Evolutionary conservation across 1,140 invertebrate genomes (phyloP).

Genomic region (Oedothorax gibbosus): DNA sequence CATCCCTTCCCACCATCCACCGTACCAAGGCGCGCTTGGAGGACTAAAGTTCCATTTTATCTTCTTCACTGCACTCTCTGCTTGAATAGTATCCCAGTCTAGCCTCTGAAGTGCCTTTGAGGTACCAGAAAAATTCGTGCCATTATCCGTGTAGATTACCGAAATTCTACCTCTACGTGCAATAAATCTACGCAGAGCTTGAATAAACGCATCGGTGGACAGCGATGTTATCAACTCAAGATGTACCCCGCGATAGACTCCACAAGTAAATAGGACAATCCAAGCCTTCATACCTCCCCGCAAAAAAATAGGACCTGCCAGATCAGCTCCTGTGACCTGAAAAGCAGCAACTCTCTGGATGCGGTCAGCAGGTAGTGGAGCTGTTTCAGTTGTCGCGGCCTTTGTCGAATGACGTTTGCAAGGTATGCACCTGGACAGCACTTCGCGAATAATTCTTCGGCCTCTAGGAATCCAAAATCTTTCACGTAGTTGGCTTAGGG

Average conservation of each 20-base stretch:
- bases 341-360: conserved; percentile 3
- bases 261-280: conserved; percentile 37
- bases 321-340: conserved; percentile 33
- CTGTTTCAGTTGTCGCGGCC: neutral
- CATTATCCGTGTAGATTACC: conserved; percentile 67
- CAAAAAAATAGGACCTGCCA: conserved; percentile 30
- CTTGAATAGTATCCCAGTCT: conserved; percentile 28
- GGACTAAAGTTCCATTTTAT: conserved; percentile 20
- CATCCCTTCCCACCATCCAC: conserved; percentile 15
- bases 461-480: conserved; percentile 39
- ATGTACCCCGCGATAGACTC: conserved; percentile 58
- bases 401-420: conserved; percentile 8
- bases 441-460: neutral
- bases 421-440: conserved; percentile 7
- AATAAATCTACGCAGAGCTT: conserved; percentile 67
- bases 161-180: conserved; percentile 65
- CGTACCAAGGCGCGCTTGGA: conserved; percentile 22
- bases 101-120: conserved; percentile 18
- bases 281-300: conserved; percentile 25
- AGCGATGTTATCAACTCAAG: conserved; percentile 67
- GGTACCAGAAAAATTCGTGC: conserved; percentile 68
- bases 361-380: conserved; percentile 15
- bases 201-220: conserved; percentile 67
- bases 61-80: conserved; percentile 1
- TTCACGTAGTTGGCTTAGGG: conserved; percentile 13